Conservation (phyloP, 2,888 invertebrate species). For the Eristalinus aeneus region DNA sequence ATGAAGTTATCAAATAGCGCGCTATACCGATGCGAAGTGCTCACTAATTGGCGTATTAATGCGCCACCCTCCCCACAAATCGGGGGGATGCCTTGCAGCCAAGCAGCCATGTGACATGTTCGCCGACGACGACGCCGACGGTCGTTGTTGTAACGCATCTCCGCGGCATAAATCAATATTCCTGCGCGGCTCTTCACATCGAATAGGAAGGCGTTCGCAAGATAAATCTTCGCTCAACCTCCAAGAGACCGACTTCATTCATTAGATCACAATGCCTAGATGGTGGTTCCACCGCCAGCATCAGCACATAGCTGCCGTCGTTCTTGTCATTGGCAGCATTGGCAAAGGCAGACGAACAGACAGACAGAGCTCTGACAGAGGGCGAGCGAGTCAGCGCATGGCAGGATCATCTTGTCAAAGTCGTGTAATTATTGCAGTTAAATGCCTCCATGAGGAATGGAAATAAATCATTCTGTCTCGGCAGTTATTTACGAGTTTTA, state of each 20-base stretch:
- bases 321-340: not conserved
- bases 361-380: conserved; percentile 28
- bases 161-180: conserved; percentile 62
- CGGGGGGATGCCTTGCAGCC: conserved; percentile 45
- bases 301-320: not conserved
- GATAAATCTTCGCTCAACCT: conserved; percentile 54
- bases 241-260: conserved; percentile 57
- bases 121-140: conserved; percentile 4
- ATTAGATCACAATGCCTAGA: conserved; percentile 59
- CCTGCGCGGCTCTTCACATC: conserved; percentile 12
- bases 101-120: conserved; percentile 65
- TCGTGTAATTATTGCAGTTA: conserved; percentile 70
- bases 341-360: not conserved
- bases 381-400: conserved; percentile 50
- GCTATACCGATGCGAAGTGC: conserved; percentile 64
- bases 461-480: conserved; percentile 72
- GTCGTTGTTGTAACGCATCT: conserved; percentile 58
- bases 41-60: conserved; percentile 71
- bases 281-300: not conserved
- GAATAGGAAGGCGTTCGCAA: conserved; percentile 38
- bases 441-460: conserved; percentile 70
- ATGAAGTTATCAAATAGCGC: conserved; percentile 68
- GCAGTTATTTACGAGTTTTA: conserved; percentile 74
- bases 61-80: conserved; percentile 48
- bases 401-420: conserved; percentile 71